Evolutionary conservation across 2,797 vertebrate genomes (phyloP).

Genomic region (Diplodus puntazzo): DNA sequence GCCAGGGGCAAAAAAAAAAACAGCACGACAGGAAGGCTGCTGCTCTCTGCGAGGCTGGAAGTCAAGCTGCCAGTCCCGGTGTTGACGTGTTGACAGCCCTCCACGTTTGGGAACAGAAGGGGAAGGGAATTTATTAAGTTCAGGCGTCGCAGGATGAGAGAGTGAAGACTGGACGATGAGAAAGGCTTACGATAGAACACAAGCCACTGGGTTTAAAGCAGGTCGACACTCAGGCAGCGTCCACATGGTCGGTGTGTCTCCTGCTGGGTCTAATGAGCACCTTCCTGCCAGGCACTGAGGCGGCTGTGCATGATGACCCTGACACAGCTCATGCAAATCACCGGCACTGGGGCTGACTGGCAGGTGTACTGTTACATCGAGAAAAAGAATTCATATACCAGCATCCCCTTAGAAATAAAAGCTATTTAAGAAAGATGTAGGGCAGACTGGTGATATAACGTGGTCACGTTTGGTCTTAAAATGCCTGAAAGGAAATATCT

Average conservation of each 20-base stretch:
- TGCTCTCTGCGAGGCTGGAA: background rate
- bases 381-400: background rate
- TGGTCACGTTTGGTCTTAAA: background rate
- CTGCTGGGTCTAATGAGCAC: constrained; percentile 24
- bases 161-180: background rate
- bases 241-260: background rate
- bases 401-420: background rate
- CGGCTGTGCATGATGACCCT: constrained; percentile 2
- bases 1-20: constrained; percentile 2
- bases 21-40: background rate
- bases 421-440: background rate
- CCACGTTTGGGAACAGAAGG: background rate
- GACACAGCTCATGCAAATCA: constrained; percentile 4
- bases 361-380: background rate
- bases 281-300: constrained; percentile 14
- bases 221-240: constrained; percentile 12
- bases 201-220: background rate
- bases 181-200: background rate
- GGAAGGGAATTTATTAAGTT: background rate
- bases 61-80: constrained; percentile 2
- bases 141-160: background rate
- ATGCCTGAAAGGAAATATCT: background rate
- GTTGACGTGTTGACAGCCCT: constrained; percentile 5
- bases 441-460: background rate
- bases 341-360: background rate